A percentile compares a stretch with the other conserved stretches of the same genome.
Evolutionary conservation across 2,888 invertebrate genomes (phyloP).

Genomic region (Eupeodes luniger): DNA sequence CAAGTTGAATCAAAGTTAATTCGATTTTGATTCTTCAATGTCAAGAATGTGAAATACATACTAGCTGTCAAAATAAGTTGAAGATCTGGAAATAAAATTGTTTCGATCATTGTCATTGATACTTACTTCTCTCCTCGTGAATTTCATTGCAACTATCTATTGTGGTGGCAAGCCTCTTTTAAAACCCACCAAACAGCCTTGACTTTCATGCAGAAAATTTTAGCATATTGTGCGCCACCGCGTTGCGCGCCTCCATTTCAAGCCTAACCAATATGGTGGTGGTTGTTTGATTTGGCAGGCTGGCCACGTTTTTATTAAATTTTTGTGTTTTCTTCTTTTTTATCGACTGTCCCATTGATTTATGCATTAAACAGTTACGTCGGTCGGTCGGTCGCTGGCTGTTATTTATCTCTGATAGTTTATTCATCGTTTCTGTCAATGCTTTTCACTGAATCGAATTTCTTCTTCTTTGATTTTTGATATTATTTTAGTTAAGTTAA

Average conservation of each 20-base stretch:
- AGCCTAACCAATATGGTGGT: constrained; percentile 1
- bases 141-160: neutral
- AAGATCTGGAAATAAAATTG: too few relatives aligned
- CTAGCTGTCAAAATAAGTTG: too few relatives aligned
- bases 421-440: constrained; percentile 22
- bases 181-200: constrained; percentile 65
- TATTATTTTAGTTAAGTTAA: constrained; percentile 19
- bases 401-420: constrained; percentile 46
- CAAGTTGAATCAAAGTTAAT: too few relatives aligned
- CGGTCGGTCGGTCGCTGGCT: constrained; percentile 1
- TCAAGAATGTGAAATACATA: too few relatives aligned
- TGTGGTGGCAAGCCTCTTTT: neutral
- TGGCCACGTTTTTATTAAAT: neutral
- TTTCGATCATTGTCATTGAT: too few relatives aligned
- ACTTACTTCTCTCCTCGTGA: too few relatives aligned
- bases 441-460: constrained; percentile 15
- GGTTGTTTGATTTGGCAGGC: neutral
- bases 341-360: constrained; percentile 56
- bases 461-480: constrained; percentile 41
- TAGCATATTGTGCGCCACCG: constrained; percentile 26
- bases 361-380: constrained; percentile 69
- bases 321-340: neutral
- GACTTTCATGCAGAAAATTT: constrained; percentile 72
- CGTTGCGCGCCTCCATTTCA: neutral
- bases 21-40: too few relatives aligned